phyloP scores from a whole-genome alignment of 2,888 invertebrate species.

The Limulus polyphemus region DNA sequence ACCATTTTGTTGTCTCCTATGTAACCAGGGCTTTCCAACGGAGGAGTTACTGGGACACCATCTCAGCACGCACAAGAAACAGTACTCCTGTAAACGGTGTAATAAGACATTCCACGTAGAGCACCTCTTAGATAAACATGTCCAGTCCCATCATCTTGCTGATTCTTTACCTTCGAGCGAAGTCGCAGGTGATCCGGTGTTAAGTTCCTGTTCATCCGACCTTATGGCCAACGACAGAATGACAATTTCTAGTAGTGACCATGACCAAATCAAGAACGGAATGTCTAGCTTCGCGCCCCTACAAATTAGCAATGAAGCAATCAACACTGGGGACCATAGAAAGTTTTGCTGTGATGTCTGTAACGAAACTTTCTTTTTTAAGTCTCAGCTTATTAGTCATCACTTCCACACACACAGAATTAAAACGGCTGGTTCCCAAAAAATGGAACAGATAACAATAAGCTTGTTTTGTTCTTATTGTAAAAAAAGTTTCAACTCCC shows the following conservation, averaged over 20 bases:
- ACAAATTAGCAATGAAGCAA: slow-evolving; percentile 4
- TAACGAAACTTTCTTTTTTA: slow-evolving; percentile 54
- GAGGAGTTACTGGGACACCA: slow-evolving; percentile 62
- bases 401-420: slow-evolving; percentile 50
- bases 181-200: too few relatives aligned
- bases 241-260: background rate
- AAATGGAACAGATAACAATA: slow-evolving; percentile 25
- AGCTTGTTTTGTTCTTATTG: slow-evolving; percentile 81
- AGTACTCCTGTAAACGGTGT: slow-evolving; percentile 68
- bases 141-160: slow-evolving; percentile 46
- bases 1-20: slow-evolving; percentile 52
- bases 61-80: slow-evolving; percentile 57
- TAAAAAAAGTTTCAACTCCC: slow-evolving; percentile 72
- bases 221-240: background rate
- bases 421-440: slow-evolving; percentile 26
- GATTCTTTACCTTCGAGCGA: too few relatives aligned
- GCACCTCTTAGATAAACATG: slow-evolving; percentile 74
- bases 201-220: too few relatives aligned
- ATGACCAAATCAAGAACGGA: slow-evolving; percentile 14
- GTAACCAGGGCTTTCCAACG: slow-evolving; percentile 53
- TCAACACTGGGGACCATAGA: slow-evolving; percentile 7
- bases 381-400: slow-evolving; percentile 51
- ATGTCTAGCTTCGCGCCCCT: slow-evolving; percentile 2
- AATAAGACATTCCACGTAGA: slow-evolving; percentile 79
- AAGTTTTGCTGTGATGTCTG: slow-evolving; percentile 55